Base-by-base conservation (phyloP, 64 coral and sea anemone species). In the Pocillopora verrucosa region DNA sequence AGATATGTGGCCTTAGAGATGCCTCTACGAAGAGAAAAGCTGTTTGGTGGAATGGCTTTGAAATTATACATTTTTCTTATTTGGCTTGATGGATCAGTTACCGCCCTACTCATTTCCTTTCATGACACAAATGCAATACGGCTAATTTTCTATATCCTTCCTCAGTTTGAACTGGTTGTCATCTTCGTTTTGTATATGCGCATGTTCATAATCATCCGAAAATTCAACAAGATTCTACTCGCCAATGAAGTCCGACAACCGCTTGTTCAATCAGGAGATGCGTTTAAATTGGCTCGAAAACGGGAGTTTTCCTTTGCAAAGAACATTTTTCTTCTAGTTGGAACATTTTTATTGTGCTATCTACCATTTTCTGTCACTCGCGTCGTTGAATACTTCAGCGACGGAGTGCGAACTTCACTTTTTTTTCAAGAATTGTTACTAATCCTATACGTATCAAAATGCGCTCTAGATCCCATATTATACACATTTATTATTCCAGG, bases 161-260 rank as follows among this genome's bases (percentile, higher is more conserved):
- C 63, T 59, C 7, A 30, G 9, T 59, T 59, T 35, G 34, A 63
- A 10, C 59, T 81, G 30, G 61, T 81, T 2, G 9, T 81, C 26
- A 81, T 81, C 59, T 25, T 81, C 12, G 34, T 59, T 17, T 63
- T 81, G 26, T 81, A 81, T 63, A 9, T 81, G 7, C 79, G 79
- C 58, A 81, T 81, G 79, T 81, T 81, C 24, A 61, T 81, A 17
- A 81, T 81, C 12, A 81, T 81, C 60, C 79, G 79, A 36, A 81
- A 59, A 14, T 81, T 81, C 30, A 81, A 81, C 79, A 25, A 63
- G 25, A 10, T 58, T 20, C 13, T 63, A 25, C 26, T 81, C 15
- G 60, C n/a, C 35, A 13, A 36, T 63, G 79, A 60, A 81, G 34
- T 11, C 16, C 59, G 19, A 36, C 24, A 60, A 59, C 25, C 13